Percentiles rank a stretch among this genome's conserved stretches.
Evolutionary conservation across 2,888 invertebrate genomes (phyloP).

Genomic region (Dimorphilus gyrociliatus): DNA sequence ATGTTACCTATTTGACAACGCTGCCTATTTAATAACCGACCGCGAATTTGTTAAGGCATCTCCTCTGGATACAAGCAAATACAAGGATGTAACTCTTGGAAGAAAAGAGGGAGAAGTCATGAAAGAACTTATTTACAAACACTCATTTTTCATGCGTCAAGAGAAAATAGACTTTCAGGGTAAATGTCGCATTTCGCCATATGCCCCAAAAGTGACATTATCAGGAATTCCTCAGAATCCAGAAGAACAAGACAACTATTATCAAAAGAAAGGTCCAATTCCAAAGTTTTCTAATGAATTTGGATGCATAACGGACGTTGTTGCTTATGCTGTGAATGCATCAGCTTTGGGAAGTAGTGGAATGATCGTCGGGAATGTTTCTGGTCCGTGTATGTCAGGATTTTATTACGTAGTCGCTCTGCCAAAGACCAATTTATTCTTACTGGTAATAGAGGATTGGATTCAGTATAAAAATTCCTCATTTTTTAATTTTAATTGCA

Average conservation of each 20-base stretch:
- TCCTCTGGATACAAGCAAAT: conserved; percentile 33
- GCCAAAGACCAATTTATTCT: conserved; percentile 36
- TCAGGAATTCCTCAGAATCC: conserved; percentile 37
- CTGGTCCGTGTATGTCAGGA: conserved; percentile 39
- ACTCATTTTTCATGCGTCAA: conserved; percentile 31
- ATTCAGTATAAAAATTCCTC: conserved; percentile 23
- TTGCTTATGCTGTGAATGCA: conserved; percentile 28
- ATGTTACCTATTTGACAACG: conserved; percentile 37
- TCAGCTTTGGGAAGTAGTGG: conserved; percentile 31
- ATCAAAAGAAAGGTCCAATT: conserved; percentile 35
- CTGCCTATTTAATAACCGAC: conserved; percentile 35
- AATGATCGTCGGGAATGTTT: conserved; percentile 38
- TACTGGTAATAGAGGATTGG: conserved; percentile 38
- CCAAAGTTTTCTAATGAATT: conserved; percentile 37
- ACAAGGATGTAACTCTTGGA: conserved; percentile 35
- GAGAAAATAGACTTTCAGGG: conserved; percentile 38
- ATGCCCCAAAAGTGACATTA: conserved; percentile 34
- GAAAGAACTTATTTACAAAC: conserved; percentile 37
- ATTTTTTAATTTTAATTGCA: conserved; percentile 39
- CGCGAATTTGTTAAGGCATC: conserved; percentile 35
- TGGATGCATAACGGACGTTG: conserved; percentile 39
- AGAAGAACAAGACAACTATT: conserved; percentile 36
- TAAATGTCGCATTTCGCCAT: conserved; percentile 34
- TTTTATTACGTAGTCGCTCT: conserved; percentile 38
- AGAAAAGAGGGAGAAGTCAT: conserved; percentile 39